phyloP scores from a whole-genome alignment of 2,113 vertebrate species.

The Thamnophis sirtalis region DNA sequence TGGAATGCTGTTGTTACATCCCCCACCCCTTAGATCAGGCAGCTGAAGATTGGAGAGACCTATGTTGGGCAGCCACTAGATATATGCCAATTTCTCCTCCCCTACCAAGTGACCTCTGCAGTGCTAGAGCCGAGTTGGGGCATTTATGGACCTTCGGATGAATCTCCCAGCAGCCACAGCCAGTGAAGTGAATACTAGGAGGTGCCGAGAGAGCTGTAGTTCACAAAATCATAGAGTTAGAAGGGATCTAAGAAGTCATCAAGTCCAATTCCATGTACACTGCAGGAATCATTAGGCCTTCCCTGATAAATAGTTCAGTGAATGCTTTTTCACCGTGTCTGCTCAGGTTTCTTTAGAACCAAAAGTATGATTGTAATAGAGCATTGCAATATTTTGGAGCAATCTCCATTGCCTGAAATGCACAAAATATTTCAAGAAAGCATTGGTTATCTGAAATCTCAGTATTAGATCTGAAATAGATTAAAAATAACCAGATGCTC shows the following conservation, averaged over 20 bases:
- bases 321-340: not conserved
- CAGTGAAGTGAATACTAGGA: not conserved
- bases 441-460: not conserved
- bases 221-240: not conserved
- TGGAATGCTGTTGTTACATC: not conserved
- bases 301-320: not conserved
- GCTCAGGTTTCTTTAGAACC: not conserved
- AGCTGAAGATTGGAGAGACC: not conserved
- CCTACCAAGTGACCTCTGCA: not conserved
- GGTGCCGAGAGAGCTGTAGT: not conserved
- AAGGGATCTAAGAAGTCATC: not conserved
- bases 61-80: not conserved
- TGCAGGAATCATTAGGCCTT: not conserved
- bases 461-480: not conserved
- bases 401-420: not conserved
- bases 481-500: not conserved
- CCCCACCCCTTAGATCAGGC: not conserved
- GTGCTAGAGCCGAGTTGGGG: not conserved
- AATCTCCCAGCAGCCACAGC: not conserved
- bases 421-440: not conserved
- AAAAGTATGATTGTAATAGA: not conserved
- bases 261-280: not conserved
- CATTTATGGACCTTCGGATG: not conserved
- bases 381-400: not conserved
- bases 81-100: not conserved